Evolutionary conservation across 2,888 invertebrate species (phyloP).

Genomic region (Chymomyza amoena): DNA sequence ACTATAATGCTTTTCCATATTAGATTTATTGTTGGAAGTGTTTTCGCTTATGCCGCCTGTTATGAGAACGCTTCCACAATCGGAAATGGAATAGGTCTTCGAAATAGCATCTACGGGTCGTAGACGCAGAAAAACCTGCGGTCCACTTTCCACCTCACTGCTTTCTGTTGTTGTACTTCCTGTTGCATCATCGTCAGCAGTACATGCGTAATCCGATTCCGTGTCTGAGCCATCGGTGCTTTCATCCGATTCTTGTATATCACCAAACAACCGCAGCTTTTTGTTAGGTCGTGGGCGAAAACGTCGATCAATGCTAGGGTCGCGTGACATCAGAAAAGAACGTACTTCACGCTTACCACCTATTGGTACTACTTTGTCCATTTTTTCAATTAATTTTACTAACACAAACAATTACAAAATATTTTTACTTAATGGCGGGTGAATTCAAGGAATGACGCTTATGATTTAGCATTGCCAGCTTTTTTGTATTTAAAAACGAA

Average conservation of each 20-base stretch:
- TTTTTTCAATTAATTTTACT: background rate
- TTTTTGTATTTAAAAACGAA: background rate
- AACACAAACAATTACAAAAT: no score
- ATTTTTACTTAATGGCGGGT: conserved; percentile 40
- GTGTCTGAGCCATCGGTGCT: conserved; percentile 43
- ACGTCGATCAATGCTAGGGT: conserved; percentile 74
- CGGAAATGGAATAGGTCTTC: conserved; percentile 59
- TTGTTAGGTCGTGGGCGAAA: conserved; percentile 70
- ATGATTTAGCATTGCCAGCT: conserved; percentile 21
- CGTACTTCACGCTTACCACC: conserved; percentile 54
- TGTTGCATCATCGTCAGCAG: background rate
- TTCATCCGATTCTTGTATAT: conserved; percentile 60
- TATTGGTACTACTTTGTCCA: conserved; percentile 18
- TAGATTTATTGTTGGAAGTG: conserved; percentile 60
- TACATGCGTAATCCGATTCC: conserved; percentile 46
- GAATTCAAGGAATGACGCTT: conserved; percentile 34
- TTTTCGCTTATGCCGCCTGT: conserved; percentile 56
- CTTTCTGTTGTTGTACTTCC: conserved; percentile 19
- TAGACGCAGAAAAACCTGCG: conserved; percentile 75
- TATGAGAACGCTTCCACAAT: conserved; percentile 61
- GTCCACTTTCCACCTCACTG: conserved; percentile 51
- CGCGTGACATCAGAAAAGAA: conserved; percentile 72
- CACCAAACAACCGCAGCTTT: conserved; percentile 60
- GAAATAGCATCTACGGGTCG: conserved; percentile 65
- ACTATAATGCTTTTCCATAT: conserved; percentile 75